phyloP scores from a whole-genome alignment of 2,888 invertebrate species.

The Tenthredo scrophulariae region DNA sequence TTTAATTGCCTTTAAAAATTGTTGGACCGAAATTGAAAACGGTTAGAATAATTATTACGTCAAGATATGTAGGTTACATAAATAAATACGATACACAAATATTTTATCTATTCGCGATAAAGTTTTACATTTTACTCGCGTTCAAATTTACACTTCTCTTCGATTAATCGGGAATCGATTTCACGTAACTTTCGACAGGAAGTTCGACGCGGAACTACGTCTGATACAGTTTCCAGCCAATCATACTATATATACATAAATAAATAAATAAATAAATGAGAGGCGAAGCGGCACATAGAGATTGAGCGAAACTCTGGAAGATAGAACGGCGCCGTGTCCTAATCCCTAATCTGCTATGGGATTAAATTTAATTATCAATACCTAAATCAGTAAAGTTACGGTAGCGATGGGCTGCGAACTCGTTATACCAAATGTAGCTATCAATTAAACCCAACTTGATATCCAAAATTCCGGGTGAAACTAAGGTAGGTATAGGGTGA shows the following conservation, averaged over 20 bases:
- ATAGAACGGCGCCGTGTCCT: background rate
- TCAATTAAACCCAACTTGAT: conserved; percentile 23
- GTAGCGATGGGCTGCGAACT: conserved; percentile 30
- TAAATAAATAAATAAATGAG: background rate
- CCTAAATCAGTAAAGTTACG: conserved; percentile 22
- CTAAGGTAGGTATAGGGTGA: background rate
- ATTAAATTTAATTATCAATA: conserved; percentile 40
- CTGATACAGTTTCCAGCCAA: background rate
- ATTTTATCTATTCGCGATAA: background rate
- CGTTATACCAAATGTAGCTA: conserved; percentile 22
- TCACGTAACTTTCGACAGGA: background rate
- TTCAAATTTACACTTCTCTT: background rate
- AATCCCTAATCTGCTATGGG: conserved; percentile 27
- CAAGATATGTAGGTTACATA: background rate
- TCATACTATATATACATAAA: background rate
- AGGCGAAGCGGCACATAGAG: background rate
- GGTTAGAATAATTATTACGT: background rate
- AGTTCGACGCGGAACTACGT: background rate
- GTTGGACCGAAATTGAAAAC: background rate
- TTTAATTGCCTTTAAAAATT: background rate
- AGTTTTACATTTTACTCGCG: background rate
- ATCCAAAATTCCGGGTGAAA: background rate
- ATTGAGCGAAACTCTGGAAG: conserved; percentile 15
- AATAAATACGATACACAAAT: background rate
- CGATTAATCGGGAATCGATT: background rate